These are phyloP conservation scores for Vicugna pacos DNA, from an alignment of 2,113 vertebrate species.

Conservation along the genomic window DNA sequence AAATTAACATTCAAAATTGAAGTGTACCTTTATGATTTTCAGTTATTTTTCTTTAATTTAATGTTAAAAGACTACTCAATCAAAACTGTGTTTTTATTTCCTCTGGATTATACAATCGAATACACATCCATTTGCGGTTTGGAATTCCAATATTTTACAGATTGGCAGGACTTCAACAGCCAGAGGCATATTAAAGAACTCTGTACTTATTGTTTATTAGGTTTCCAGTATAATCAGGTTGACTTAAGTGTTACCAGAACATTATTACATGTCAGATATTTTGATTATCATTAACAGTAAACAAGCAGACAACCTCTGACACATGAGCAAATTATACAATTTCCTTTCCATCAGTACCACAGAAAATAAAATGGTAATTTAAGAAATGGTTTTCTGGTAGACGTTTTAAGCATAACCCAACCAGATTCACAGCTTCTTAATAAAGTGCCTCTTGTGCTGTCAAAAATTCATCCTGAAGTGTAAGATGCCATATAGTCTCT, in stretches of 20 bases:
- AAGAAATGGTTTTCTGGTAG: constrained; percentile 78
- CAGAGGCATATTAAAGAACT: constrained; percentile 74
- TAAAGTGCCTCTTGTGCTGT: constrained; percentile 59
- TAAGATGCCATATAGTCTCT: not conserved
- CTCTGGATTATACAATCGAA: constrained; percentile 75
- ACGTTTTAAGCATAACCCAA: constrained; percentile 76
- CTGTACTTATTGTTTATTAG: constrained; percentile 70
- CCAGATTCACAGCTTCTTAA: constrained; percentile 78
- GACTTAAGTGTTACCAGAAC: constrained; percentile 81
- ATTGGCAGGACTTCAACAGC: constrained; percentile 80
- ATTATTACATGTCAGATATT: constrained; percentile 83
- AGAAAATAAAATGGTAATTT: constrained; percentile 75
- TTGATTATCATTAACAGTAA: constrained; percentile 83
- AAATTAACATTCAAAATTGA: constrained; percentile 83
- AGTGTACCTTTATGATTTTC: constrained; percentile 80
- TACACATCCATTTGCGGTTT: constrained; percentile 71
- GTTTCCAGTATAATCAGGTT: constrained; percentile 80
- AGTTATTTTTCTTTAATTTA: constrained; percentile 79
- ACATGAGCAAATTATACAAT: constrained; percentile 75
- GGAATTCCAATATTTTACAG: constrained; percentile 80
- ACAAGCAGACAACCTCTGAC: constrained; percentile 82
- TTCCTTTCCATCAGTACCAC: constrained; percentile 71
- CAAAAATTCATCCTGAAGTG: constrained; percentile 68
- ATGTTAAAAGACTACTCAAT: constrained; percentile 67
- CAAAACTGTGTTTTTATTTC: constrained; percentile 71